Evolutionary conservation across 2,888 invertebrate species (phyloP), one percentile per base, ranked within the genome.

Genomic region (Polyploca ridens): DNA sequence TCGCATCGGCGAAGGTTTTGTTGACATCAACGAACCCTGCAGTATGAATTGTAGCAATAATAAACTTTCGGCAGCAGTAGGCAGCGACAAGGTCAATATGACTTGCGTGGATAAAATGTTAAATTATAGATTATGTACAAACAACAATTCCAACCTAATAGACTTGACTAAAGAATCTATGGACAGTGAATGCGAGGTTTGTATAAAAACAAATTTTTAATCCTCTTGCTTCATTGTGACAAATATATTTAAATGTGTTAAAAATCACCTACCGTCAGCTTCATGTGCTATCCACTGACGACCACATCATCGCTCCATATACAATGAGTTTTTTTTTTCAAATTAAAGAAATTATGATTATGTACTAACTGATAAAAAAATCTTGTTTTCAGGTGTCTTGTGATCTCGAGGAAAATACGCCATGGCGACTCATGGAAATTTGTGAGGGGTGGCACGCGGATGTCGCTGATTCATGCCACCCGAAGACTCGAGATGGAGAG

Each of bases 371-470:
- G 57, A 64, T 44, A 64, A 62, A 58, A 8, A 62, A 13, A 54
- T 66, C 64, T 66, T 16, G 57, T 10, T 76, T 78, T 19, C 71
- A 94, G 94, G 86, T 88, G 0, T 76, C 76, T 0, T 94, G 94
- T 63, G 83, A 87, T 11, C 77, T 92, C 0, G 83, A 90, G 27
- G 77, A 81, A 10, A 71, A 70, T 0, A 71, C 84, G 0, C 90
- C 94, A 0, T 90, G 89, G 89, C 82, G 86, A 0, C 76, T 93
- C 5, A 90, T 91, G 90, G 90, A 93, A 64, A 88, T 94, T 54
- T 94, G 94, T 70, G 89, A 90, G 14, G 88, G 90, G 33, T 92
- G 92, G 93, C 71, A 84, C 0, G 93, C 93, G 0, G 92, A 93
- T 63, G 80, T 77, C 0, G 77, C 93, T 0, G 71, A 66, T 0